Evolutionary conservation across 2,113 vertebrate species (phyloP).

Genomic region (Vireo altiloquus): DNA sequence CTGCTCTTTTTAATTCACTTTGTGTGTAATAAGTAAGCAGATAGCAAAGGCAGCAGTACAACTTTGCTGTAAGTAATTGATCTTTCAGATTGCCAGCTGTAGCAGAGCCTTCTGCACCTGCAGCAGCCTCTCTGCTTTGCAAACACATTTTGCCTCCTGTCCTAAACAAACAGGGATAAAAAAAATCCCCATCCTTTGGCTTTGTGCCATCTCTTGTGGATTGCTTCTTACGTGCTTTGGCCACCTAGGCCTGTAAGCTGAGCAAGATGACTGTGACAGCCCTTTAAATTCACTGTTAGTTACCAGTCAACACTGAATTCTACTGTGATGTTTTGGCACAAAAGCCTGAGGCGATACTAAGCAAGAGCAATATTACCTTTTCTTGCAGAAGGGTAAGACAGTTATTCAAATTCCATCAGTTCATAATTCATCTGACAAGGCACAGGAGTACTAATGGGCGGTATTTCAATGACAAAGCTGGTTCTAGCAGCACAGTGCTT

Average conservation of each 20-base stretch:
- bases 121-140: not conserved
- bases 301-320: not conserved
- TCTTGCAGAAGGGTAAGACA: not conserved
- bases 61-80: conserved; percentile 28
- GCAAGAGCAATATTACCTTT: not conserved
- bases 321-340: not conserved
- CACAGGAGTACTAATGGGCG: not conserved
- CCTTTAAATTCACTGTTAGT: not conserved
- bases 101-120: conserved; percentile 10
- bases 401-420: conserved; percentile 20
- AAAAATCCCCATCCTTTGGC: not conserved
- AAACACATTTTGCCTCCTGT: not conserved
- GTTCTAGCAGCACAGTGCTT: not conserved
- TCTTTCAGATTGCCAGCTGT: conserved; percentile 23
- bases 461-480: not conserved
- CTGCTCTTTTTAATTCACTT: not conserved
- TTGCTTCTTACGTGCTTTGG: not conserved
- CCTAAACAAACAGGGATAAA: not conserved
- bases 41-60: conserved; percentile 17
- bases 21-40: not conserved
- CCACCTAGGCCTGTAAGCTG: not conserved
- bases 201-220: not conserved
- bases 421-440: not conserved
- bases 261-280: not conserved
- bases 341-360: not conserved